Percentiles rank a stretch among this genome's conserved stretches.
These are phyloP conservation scores for Bungarus multicinctus DNA, from an alignment of 2,113 vertebrate species.

Conservation along the genomic window DNA sequence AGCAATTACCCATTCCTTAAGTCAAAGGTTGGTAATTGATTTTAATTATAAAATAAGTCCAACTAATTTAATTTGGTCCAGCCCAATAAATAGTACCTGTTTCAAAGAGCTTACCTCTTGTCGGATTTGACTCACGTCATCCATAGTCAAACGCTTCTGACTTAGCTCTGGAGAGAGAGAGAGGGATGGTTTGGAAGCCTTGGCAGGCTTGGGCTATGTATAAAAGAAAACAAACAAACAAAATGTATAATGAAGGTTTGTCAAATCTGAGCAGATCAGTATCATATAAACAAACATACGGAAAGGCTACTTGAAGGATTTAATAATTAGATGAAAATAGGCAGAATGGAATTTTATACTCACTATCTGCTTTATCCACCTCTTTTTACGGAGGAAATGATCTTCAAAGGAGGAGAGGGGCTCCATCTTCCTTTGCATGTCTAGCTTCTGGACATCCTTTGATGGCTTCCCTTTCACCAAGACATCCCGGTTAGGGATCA, in stretches of 20 bases:
- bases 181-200: neutral
- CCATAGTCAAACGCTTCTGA: fast-evolving
- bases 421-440: conserved; percentile 43
- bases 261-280: neutral
- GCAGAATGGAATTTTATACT: conserved; percentile 8
- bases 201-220: neutral
- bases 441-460: conserved; percentile 46
- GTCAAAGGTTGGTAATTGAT: neutral
- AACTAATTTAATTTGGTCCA: neutral
- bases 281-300: neutral
- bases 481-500: conserved; percentile 42
- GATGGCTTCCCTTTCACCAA: conserved; percentile 42
- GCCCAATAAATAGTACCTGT: neutral
- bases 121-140: neutral
- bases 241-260: neutral
- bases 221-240: neutral
- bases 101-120: neutral
- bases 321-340: neutral
- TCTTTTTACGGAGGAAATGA: conserved; percentile 42
- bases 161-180: fast-evolving
- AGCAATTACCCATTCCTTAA: neutral
- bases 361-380: conserved; percentile 51
- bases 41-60: neutral
- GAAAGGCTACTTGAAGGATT: neutral
- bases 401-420: conserved; percentile 43